These are phyloP conservation scores for Acropora yongei DNA, from an alignment of 64 coral and sea anemone species.

Conservation along the genomic window DNA sequence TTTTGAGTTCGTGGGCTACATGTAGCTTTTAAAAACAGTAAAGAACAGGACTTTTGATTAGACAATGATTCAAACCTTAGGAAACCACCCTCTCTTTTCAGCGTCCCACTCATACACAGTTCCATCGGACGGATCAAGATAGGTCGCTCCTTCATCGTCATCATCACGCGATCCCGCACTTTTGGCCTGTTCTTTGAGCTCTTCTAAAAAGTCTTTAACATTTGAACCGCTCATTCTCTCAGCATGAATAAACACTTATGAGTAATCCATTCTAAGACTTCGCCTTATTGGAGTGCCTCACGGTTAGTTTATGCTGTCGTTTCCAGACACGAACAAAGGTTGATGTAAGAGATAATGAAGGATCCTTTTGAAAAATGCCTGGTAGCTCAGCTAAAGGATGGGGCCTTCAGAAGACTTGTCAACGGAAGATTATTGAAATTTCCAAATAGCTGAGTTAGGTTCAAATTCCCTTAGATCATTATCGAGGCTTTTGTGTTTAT, in stretches of 20 bases:
- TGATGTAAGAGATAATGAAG: not conserved
- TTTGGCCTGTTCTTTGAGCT: conserved; percentile 60
- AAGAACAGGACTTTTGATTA: too few relatives aligned
- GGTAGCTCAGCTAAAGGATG: not conserved
- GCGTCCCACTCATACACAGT: conserved; percentile 79
- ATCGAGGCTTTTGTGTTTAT: too few relatives aligned
- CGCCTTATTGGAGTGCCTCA: too few relatives aligned
- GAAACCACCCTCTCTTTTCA: conserved; percentile 80
- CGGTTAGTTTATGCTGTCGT: too few relatives aligned
- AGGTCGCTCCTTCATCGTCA: conserved; percentile 15
- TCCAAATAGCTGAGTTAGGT: not conserved
- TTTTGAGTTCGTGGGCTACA: too few relatives aligned
- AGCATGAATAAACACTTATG: not conserved
- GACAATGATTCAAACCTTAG: conserved; percentile 47
- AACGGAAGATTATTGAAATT: not conserved
- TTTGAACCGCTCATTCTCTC: not conserved
- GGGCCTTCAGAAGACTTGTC: too few relatives aligned
- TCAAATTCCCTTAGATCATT: not conserved
- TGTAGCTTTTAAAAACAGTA: too few relatives aligned
- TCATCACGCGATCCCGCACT: not conserved
- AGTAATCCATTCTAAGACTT: too few relatives aligned
- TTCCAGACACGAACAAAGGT: too few relatives aligned
- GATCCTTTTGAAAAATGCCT: not conserved
- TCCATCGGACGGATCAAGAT: conserved; percentile 66
- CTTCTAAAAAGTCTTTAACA: conserved; percentile 57